phyloP scores from a whole-genome alignment of 2,113 vertebrate species.

The Silurus glanis region DNA sequence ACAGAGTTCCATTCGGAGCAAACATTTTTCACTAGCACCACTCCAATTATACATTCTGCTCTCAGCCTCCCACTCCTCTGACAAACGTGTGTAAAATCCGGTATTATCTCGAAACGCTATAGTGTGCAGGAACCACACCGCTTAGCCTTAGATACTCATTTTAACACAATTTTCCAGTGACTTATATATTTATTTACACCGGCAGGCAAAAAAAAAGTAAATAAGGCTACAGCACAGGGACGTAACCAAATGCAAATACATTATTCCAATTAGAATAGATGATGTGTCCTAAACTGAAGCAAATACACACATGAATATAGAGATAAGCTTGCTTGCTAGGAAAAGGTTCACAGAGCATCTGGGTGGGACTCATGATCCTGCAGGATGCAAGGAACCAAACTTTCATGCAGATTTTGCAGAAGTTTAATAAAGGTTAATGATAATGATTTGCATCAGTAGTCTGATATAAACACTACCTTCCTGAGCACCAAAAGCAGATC shows the following conservation, averaged over 20 bases:
- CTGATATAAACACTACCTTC: background rate
- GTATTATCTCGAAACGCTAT: background rate
- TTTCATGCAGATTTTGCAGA: background rate
- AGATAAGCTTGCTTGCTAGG: background rate
- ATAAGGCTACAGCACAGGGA: no score
- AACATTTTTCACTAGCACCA: slow-evolving; percentile 48
- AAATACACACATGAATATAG: background rate
- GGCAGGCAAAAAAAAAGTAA: background rate
- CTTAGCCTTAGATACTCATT: background rate
- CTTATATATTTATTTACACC: background rate
- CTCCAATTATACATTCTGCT: slow-evolving; percentile 32
- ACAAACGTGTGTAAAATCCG: slow-evolving; percentile 1
- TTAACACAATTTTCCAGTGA: slow-evolving; percentile 1
- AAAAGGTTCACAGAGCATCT: background rate
- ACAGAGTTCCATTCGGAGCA: slow-evolving; percentile 61
- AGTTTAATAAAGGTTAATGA: no score
- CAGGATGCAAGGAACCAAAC: no score
- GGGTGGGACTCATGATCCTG: background rate
- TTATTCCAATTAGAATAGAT: background rate
- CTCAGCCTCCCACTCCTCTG: slow-evolving; percentile 10
- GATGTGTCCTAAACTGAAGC: background rate
- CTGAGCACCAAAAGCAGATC: background rate
- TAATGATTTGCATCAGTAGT: background rate
- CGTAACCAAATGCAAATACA: background rate
- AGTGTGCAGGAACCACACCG: background rate